A percentile compares a stretch with the other conserved stretches of the same genome.
Evolutionary conservation across 2,888 invertebrate genomes (phyloP).

Genomic region (Coleophora deauratella): DNA sequence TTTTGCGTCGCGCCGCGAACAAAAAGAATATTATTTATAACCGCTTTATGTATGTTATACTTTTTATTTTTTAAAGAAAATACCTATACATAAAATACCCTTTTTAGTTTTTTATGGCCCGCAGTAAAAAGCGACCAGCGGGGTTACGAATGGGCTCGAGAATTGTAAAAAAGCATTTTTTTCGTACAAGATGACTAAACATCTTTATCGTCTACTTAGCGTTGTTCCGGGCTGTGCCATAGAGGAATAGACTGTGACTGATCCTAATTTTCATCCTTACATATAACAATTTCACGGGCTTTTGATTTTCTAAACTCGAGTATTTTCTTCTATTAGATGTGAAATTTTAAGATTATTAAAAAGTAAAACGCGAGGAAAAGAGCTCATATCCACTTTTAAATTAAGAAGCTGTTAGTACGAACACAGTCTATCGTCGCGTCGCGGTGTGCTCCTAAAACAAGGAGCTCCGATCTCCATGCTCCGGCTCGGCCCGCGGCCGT

Average conservation of each 20-base stretch:
- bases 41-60: conserved; percentile 26
- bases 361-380: no score
- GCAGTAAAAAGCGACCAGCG: conserved; percentile 42
- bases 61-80: conserved; percentile 23
- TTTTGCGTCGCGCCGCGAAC: conserved; percentile 18
- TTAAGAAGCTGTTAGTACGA: no score
- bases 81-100: conserved; percentile 29
- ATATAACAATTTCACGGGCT: no score
- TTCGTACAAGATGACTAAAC: neutral
- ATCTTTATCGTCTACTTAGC: no score
- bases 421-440: no score
- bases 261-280: no score
- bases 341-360: no score
- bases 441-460: neutral
- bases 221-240: no score
- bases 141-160: conserved; percentile 37
- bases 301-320: no score
- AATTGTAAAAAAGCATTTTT: conserved; percentile 19
- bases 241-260: no score
- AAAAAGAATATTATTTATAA: conserved; percentile 46
- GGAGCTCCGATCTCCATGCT: neutral
- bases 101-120: conserved; percentile 37
- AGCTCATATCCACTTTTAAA: no score
- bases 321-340: no score
- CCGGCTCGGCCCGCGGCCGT: conserved; percentile 10